Percentiles rank a stretch among this genome's conserved stretches.
Evolutionary conservation across 1,140 invertebrate genomes (phyloP).

Genomic region (Zaprionus ghesquierei): DNA sequence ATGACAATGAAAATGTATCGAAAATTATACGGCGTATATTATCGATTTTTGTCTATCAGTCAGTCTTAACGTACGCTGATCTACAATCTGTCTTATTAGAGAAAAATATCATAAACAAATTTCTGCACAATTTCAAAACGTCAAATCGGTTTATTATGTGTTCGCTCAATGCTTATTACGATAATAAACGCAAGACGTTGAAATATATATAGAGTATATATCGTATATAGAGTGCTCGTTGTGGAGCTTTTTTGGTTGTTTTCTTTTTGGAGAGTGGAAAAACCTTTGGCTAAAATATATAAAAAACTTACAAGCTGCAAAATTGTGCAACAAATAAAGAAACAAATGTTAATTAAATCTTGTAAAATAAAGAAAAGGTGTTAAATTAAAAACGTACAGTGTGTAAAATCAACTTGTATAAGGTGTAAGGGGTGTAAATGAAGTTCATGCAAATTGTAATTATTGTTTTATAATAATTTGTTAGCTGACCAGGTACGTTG

Average conservation of each 20-base stretch:
- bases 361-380: slow-evolving; percentile 44
- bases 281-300: slow-evolving; percentile 55
- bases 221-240: not conserved
- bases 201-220: slow-evolving; percentile 18
- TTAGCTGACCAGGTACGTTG: slow-evolving; percentile 46
- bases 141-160: slow-evolving; percentile 76
- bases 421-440: no score
- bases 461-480: slow-evolving; percentile 15
- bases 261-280: slow-evolving; percentile 27
- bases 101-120: slow-evolving; percentile 37
- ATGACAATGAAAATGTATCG: slow-evolving; percentile 37
- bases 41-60: slow-evolving; percentile 40
- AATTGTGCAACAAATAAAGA: slow-evolving; percentile 47
- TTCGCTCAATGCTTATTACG: slow-evolving; percentile 77
- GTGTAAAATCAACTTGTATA: not conserved
- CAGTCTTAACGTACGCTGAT: slow-evolving; percentile 62
- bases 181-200: slow-evolving; percentile 78
- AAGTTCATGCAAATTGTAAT: slow-evolving; percentile 36
- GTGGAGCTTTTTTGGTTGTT: slow-evolving; percentile 21
- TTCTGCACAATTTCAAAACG: slow-evolving; percentile 46
- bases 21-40: slow-evolving; percentile 23
- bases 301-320: slow-evolving; percentile 73
- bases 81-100: slow-evolving; percentile 36
- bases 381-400: slow-evolving; percentile 23
- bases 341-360: slow-evolving; percentile 50